Conservation (phyloP, 1,140 invertebrate species). For the Pseudachorutes palmiensis region DNA sequence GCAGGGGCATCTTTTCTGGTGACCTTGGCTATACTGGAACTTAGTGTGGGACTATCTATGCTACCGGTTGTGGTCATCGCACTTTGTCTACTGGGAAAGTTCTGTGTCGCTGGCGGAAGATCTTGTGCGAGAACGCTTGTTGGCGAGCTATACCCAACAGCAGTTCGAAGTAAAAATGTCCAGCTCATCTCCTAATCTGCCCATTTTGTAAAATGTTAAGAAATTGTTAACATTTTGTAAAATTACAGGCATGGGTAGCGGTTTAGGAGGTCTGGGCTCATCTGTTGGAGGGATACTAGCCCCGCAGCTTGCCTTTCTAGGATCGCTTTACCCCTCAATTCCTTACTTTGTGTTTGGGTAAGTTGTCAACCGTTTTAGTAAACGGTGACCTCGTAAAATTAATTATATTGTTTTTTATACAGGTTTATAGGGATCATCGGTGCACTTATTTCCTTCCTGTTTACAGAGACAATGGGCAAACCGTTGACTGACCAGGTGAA, state of each 20-base stretch:
- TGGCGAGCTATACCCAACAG: constrained; percentile 15
- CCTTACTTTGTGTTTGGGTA: constrained; percentile 16
- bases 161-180: not conserved
- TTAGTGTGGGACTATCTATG: not conserved
- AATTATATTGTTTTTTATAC: not conserved
- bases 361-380: not conserved
- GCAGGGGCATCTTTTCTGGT: constrained; percentile 24
- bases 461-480: constrained; percentile 16
- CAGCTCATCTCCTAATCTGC: not conserved
- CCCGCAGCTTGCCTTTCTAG: constrained; percentile 15
- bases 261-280: constrained; percentile 5
- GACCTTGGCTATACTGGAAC: constrained; percentile 24
- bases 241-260: constrained; percentile 2
- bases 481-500: constrained; percentile 11
- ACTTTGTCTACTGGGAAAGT: constrained; percentile 19
- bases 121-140: constrained; percentile 3
- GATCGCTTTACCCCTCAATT: constrained; percentile 5
- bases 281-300: not conserved
- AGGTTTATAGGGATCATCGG: constrained; percentile 7
- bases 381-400: constrained; percentile 15
- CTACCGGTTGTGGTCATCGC: not conserved
- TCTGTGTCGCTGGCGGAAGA: constrained; percentile 9
- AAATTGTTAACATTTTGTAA: not conserved
- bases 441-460: constrained; percentile 3
- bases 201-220: not conserved